These are phyloP conservation scores for Drosophila ustulata DNA, from an alignment of 2,888 invertebrate genomes.

Conservation along the genomic window DNA sequence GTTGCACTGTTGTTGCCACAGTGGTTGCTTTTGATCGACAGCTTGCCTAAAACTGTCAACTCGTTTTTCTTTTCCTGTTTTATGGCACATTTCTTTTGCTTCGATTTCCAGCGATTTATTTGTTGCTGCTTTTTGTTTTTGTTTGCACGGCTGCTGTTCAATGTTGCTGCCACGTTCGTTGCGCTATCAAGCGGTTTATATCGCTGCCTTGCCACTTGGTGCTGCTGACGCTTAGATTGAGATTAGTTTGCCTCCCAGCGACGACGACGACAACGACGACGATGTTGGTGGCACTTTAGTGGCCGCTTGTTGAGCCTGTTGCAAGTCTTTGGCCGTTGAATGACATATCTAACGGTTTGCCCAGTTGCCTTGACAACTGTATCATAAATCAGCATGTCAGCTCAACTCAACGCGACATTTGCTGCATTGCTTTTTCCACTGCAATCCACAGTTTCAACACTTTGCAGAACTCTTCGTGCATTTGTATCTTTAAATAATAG, in stretches of 20 bases:
- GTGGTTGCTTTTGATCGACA: constrained; percentile 67
- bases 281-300: constrained; percentile 32
- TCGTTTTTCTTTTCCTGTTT: constrained; percentile 53
- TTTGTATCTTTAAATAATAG: neutral
- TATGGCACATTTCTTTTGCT: constrained; percentile 71
- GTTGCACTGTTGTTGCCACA: constrained; percentile 18
- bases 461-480: neutral
- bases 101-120: constrained; percentile 76
- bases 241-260: constrained; percentile 58
- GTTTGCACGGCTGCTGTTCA: constrained; percentile 51
- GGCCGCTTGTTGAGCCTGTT: constrained; percentile 22
- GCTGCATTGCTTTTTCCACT: neutral
- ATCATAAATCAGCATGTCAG: constrained; percentile 57
- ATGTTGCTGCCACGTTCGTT: constrained; percentile 25
- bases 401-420: constrained; percentile 35
- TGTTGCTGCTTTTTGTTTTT: constrained; percentile 19
- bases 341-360: constrained; percentile 42
- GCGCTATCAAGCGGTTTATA: constrained; percentile 50
- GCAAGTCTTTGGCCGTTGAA: constrained; percentile 26
- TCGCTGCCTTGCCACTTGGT: constrained; percentile 26
- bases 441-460: neutral
- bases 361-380: constrained; percentile 33
- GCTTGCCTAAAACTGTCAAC: constrained; percentile 82
- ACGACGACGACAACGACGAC: constrained; percentile 3
- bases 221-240: constrained; percentile 71